Conservation (phyloP, 1,140 invertebrate species). For the Prorops nasuta region DNA sequence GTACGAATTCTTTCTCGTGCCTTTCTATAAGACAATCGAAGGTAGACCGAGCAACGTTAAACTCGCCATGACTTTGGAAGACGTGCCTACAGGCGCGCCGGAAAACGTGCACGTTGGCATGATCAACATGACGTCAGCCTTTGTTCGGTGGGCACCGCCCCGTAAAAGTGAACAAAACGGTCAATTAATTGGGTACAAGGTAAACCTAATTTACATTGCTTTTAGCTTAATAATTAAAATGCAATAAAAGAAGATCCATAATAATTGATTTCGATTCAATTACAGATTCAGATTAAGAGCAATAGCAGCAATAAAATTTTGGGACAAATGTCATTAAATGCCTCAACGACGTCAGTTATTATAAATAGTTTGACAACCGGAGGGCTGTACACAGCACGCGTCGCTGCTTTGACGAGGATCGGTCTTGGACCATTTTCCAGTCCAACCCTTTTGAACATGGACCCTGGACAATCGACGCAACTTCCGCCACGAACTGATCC, state of each 20-base stretch:
- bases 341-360: slow-evolving; percentile 68
- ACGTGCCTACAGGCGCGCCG: slow-evolving; percentile 73
- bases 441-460: slow-evolving; percentile 63
- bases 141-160: slow-evolving; percentile 79
- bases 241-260: no score
- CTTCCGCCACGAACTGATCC: slow-evolving; percentile 59
- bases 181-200: slow-evolving; percentile 78
- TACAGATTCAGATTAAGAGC: slow-evolving; percentile 67
- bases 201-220: slow-evolving; percentile 40
- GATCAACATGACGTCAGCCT: slow-evolving; percentile 76
- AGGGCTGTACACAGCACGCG: slow-evolving; percentile 69
- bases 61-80: slow-evolving; percentile 69
- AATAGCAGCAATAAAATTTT: slow-evolving; percentile 64
- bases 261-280: no score
- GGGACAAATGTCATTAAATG: slow-evolving; percentile 72
- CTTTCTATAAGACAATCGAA: slow-evolving; percentile 80
- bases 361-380: slow-evolving; percentile 73
- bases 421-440: slow-evolving; percentile 70
- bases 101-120: slow-evolving; percentile 80
- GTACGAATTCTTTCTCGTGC: slow-evolving; percentile 87
- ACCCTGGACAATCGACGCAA: slow-evolving; percentile 58
- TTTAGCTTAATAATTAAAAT: no score
- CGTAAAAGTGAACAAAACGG: slow-evolving; percentile 78
- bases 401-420: slow-evolving; percentile 70
- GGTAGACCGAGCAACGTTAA: slow-evolving; percentile 79